phyloP scores from a whole-genome alignment of 2,113 vertebrate species.

The Carassius gibelio region DNA sequence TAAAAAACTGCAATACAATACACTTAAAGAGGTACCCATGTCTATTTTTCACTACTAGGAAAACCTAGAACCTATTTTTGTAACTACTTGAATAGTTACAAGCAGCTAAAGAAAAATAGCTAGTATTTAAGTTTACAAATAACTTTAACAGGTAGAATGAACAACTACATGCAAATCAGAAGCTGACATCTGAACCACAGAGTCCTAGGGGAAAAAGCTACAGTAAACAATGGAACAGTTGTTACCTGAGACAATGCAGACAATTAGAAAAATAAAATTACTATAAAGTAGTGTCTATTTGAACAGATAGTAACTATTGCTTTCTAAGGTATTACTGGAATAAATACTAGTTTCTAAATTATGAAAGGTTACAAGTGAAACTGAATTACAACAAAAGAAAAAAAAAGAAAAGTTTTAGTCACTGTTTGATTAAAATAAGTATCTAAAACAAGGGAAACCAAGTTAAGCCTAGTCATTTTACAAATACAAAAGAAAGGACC shows the following conservation, averaged over 20 bases:
- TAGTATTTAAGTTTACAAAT: neutral
- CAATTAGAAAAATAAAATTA: neutral
- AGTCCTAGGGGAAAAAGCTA: neutral
- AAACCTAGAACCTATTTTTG: neutral
- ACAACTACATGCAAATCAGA: neutral
- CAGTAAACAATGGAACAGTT: neutral
- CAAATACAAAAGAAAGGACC: neutral
- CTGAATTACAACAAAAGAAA: neutral
- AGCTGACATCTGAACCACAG: neutral
- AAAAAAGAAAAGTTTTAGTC: neutral
- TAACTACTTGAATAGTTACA: neutral
- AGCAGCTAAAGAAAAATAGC: neutral
- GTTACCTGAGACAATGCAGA: neutral
- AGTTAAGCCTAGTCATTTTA: neutral
- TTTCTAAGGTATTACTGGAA: neutral
- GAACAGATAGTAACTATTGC: neutral
- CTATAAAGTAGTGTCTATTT: neutral
- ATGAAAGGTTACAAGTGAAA: neutral
- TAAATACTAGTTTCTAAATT: neutral
- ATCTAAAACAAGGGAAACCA: neutral
- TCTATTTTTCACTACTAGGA: neutral
- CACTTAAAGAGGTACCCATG: too few species aligned
- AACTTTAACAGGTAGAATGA: neutral
- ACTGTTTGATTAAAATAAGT: neutral
- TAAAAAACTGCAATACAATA: neutral